Conservation (phyloP, 2,888 invertebrate species). For the Lysandra coridon region DNA sequence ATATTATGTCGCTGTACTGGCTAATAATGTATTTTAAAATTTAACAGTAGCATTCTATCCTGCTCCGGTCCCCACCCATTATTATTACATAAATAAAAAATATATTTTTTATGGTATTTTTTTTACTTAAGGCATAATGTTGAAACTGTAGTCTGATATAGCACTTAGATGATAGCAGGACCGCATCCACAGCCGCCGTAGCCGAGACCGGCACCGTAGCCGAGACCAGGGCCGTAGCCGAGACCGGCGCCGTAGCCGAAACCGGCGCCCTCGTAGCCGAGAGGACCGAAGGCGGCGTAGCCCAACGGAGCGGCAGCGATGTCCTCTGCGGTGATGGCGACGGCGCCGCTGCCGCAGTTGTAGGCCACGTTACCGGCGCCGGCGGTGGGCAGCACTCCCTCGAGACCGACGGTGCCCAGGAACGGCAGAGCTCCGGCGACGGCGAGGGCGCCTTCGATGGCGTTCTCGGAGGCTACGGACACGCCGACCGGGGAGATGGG, state of each 20-base stretch:
- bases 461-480: constrained; percentile 28
- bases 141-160: not conserved
- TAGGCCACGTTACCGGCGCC: constrained; percentile 46
- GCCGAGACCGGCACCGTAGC: constrained; percentile 33
- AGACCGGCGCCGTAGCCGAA: not conserved
- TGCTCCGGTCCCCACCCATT: not conserved
- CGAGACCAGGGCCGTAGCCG: constrained; percentile 18
- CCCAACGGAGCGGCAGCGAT: constrained; percentile 33
- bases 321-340: constrained; percentile 43
- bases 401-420: constrained; percentile 51
- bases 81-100: not conserved
- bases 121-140: not conserved
- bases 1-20: too few relatives aligned
- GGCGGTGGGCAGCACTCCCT: constrained; percentile 46
- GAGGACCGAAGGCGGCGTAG: constrained; percentile 24
- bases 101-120: not conserved
- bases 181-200: constrained; percentile 35
- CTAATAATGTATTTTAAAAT: too few relatives aligned
- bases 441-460: constrained; percentile 14
- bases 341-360: constrained; percentile 45
- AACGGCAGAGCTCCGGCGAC: constrained; percentile 43
- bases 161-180: constrained; percentile 32
- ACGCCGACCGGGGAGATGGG: constrained; percentile 30
- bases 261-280: constrained; percentile 23
- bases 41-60: not conserved